Evolutionary conservation across 1,140 invertebrate species (phyloP).

Genomic region (Plectrocnemia conspersa): DNA sequence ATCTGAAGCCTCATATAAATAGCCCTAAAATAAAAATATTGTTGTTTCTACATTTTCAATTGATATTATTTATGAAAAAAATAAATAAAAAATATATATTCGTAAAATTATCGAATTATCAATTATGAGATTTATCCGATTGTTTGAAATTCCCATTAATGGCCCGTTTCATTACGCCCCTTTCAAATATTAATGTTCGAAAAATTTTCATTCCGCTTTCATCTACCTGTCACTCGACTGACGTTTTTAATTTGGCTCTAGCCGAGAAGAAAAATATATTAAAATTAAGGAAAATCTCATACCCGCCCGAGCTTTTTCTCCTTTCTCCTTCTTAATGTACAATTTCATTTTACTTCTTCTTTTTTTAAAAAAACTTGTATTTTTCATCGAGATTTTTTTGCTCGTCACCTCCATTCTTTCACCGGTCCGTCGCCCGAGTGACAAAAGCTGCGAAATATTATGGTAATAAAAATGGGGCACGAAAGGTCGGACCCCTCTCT

Average conservation of each 20-base stretch:
- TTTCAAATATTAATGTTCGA: conserved; percentile 21
- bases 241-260: conserved; percentile 29
- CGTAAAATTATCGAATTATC: not conserved
- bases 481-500: not conserved
- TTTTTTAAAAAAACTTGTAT: too few species aligned
- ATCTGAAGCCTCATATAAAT: too few species aligned
- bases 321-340: conserved; percentile 29
- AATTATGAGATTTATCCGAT: too few species aligned
- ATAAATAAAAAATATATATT: too few species aligned
- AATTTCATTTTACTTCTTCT: conserved; percentile 27
- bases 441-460: conserved; percentile 30
- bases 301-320: too few species aligned
- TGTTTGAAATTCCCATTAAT: conserved; percentile 8
- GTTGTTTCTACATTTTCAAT: too few species aligned
- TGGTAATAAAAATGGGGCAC: conserved; percentile 22
- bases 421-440: not conserved
- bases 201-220: conserved; percentile 25
- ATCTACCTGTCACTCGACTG: conserved; percentile 26
- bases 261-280: conserved; percentile 24
- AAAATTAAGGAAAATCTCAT: conserved; percentile 32
- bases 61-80: too few species aligned
- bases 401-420: not conserved
- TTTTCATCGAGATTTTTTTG: conserved; percentile 23
- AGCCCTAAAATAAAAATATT: too few species aligned
- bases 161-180: conserved; percentile 12